Base-by-base conservation (phyloP, 2,113 vertebrate genomes). In the Glaucidium brasilianum region DNA sequence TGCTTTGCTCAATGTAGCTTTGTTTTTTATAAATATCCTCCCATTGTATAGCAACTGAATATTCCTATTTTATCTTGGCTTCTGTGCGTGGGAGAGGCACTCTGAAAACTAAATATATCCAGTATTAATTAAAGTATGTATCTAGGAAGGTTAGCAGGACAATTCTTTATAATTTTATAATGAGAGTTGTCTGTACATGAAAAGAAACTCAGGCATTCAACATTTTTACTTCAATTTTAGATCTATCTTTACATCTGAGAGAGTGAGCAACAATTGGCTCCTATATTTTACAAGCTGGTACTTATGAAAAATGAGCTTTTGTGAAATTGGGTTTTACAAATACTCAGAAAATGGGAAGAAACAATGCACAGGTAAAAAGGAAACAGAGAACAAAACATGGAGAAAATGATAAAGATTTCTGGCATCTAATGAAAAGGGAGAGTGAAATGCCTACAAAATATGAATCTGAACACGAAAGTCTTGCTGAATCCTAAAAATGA, bases 21-120 rank as follows among this genome's bases (percentile, higher is more conserved):
- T 91, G 37, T 35, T 92, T 67, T 93, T 85, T n/a, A 62, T 50
- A 89, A 81, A 78, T 72, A 68, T 55, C 26, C 15, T 90, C 55
- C n/a, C 21, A 90, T 96, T 77, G 88, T 53, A 23, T 32, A 86
- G 72, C 63, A 86, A 59, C 76, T 69, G 62, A 84, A 82, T 90
- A 87, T 82, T 94, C 53, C 69, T 94, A 49, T 84, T 92, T 91
- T 79, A 79, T 49, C 29, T 73, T 85, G 73, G 73, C 74, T 90
- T 95, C 82, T 85, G 58, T 76, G 45, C 10, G 9, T 66, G 34
- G 60, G 81, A 88, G 78, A 69, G 59, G 59, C 43, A 58, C 45
- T 62, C 66, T 87, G 53, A 76, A 92, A 91, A 79, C 74, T 50
- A 87, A 92, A 85, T 82, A 87, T 72, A 82, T 94, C 49, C 76